A percentile compares a stretch with the other conserved stretches of the same genome.
phyloP scores from a whole-genome alignment of 2,113 vertebrate genomes.

The Plecturocebus donacophilus region DNA sequence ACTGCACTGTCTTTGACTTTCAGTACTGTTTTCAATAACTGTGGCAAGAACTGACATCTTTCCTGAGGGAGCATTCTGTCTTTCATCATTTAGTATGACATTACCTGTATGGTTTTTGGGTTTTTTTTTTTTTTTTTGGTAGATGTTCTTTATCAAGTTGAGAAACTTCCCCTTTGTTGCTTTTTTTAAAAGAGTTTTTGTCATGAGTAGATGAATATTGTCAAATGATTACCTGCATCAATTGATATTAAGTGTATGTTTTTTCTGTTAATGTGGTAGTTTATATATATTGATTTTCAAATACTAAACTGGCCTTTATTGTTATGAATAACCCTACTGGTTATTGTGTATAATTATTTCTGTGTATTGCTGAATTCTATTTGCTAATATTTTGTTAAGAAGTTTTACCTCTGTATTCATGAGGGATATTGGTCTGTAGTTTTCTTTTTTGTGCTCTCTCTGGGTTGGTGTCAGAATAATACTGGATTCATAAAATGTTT shows the following conservation, averaged over 20 bases:
- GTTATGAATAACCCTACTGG: not conserved
- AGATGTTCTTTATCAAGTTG: not conserved
- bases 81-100: not conserved
- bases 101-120: no score
- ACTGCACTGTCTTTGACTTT: accelerated
- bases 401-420: not conserved
- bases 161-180: not conserved
- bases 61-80: not conserved
- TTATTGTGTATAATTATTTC: not conserved
- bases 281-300: not conserved
- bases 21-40: not conserved
- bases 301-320: not conserved
- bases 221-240: not conserved
- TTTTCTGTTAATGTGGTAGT: not conserved
- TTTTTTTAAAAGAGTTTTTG: not conserved
- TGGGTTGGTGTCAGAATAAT: not conserved
- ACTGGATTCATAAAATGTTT: not conserved
- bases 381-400: not conserved
- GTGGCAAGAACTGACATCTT: not conserved
- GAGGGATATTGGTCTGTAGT: not conserved
- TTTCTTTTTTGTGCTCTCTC: not conserved
- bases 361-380: not conserved
- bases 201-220: not conserved
- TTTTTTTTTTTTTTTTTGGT: not conserved
- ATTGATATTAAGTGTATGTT: not conserved